Evolutionary conservation across 2,797 vertebrate species (phyloP), one percentile per base, ranked within the genome.

Genomic region (Distichodus sexfasciatus): DNA sequence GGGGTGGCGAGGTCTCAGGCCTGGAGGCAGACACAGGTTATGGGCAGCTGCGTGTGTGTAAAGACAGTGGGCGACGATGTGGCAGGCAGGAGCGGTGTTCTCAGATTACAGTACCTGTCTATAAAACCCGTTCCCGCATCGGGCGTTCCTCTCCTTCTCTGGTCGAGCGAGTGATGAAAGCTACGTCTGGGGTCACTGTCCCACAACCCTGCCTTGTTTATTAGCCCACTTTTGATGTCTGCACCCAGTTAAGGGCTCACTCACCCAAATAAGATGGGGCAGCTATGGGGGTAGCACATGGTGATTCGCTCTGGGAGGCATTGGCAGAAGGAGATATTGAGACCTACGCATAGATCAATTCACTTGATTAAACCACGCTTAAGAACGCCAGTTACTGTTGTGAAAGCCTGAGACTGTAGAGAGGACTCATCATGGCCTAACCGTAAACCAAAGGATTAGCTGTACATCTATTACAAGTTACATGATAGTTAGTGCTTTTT

Each of bases 91-190:
- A 58, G 36, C 41, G 8, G 28, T 33, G 77, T 48, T 76, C 75
- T 81, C 77, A 15, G 41, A 74, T 81, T 81, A 75, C 81, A 78
- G 71, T 81, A 78, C 81, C 75, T 78, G 77, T 71, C 79, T 71
- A 79, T 79, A 81, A 79, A 79, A 81, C 31, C 50, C 14, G 35
- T 63, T 72, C 58, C 41, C 55, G 31, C 63, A 61, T 73, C 66
- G 70, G 51, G 47, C 63, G 66, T 59, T 60, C 59, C 28, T 63
- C 62, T 53, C 33, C 8, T 48, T 59, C 53, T n/a, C 67, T 63
- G 57, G 66, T 69, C 17, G 24, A 19, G 63, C 58, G 58, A 74
- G 69, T 41, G 62, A 75, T 55, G 72, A 71, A 78, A 74, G 79
- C 58, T 57, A 14, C 17, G 62, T 60, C 71, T 69, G 65, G 64